Base-by-base conservation (phyloP, 2,113 vertebrate genomes). In the Malurus elegans region DNA sequence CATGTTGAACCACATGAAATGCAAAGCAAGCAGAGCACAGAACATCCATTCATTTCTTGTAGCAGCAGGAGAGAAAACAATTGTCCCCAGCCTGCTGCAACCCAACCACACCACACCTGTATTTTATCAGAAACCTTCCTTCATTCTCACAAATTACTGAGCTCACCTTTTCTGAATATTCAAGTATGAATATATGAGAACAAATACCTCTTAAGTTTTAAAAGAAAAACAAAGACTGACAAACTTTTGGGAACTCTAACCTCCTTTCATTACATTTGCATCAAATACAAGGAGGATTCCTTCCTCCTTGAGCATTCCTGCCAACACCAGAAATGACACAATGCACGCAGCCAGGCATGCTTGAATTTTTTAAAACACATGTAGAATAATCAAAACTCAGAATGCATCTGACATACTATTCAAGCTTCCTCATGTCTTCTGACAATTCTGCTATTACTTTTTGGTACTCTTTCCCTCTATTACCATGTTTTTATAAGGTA, bases 401-500 rank as follows among this genome's bases (percentile, higher is more conserved):
- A 83, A 76, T 18, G 42, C 36, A 71, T 69, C 65, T 62, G 48
- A 47, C 23, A 48, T 47, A 14, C 26, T 53, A 28, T 9, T 72
- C 29, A 38, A 79, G 51, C 28, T 45, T 58, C 26, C 25, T 91
- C 69, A 14, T 5, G 5, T 36, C 85, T 74, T 57, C 16, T 57
- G 88, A 85, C 57, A 92, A 79, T 65, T 86, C 65, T 88, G 45
- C 93, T 93, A 69, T 90, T 91, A 81, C 76, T 75, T 92, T 95
- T 90, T 80, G 38, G 74, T 73, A 82, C 34, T 58, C 69, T 76
- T 79, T 92, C 24, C 50, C 26, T 76, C 54, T 91, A 88, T 90
- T 90, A 88, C 51, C 32, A 62, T 88, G 88, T 91, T 96, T 96
- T 95, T 73, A 79, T 94, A 94, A 88, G 29, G 87, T 78, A 96